A percentile compares a stretch with the other conserved stretches of the same genome.
Evolutionary conservation across 2,113 vertebrate species (phyloP).

Genomic region (Malurus elegans): DNA sequence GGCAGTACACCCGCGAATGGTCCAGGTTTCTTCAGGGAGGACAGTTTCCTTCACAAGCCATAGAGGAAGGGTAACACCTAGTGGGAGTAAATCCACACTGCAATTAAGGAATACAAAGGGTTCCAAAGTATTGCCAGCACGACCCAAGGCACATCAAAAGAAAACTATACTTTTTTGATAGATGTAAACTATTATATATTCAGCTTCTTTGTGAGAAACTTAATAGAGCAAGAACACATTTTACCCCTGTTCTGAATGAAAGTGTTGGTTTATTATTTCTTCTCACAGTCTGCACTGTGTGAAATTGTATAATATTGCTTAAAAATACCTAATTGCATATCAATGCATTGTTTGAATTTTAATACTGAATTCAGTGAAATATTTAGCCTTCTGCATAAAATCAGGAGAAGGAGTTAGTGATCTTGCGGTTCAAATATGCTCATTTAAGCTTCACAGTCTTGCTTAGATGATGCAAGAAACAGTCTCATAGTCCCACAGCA

Average conservation of each 20-base stretch:
- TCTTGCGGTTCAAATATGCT: neutral
- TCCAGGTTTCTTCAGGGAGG: neutral
- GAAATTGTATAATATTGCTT: neutral
- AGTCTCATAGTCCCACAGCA: neutral
- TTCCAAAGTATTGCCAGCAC: neutral
- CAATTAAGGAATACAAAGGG: neutral
- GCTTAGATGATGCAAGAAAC: neutral
- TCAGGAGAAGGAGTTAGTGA: neutral
- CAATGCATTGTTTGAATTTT: neutral
- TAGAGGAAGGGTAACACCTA: constrained; percentile 67
- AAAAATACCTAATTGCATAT: neutral
- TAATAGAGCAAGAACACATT: neutral
- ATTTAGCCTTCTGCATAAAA: neutral
- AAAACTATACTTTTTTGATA: neutral
- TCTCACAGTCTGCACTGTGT: neutral
- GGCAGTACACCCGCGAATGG: neutral
- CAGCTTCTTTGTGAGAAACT: neutral
- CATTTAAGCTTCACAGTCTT: neutral
- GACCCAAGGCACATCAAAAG: neutral
- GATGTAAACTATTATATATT: neutral
- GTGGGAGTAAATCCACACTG: constrained; percentile 32
- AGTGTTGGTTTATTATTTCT: neutral
- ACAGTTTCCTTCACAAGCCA: neutral
- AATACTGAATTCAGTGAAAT: neutral
- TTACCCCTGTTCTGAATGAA: neutral